Percentiles rank a stretch among this genome's conserved stretches.
phyloP scores from a whole-genome alignment of 2,113 vertebrate genomes.

The Syngnathus scovelli region DNA sequence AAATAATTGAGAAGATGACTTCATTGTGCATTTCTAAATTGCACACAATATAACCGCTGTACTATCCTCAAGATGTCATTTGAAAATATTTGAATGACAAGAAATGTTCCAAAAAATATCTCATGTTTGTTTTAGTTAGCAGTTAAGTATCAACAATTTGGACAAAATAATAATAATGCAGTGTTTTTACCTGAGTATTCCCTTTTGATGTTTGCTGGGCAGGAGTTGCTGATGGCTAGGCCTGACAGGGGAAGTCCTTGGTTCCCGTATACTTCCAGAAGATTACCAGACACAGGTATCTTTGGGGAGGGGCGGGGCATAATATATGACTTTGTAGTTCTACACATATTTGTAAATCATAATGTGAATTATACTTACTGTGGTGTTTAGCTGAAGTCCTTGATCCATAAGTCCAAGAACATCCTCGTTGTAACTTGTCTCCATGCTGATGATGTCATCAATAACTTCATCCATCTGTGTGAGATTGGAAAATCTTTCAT shows the following conservation, averaged over 20 bases:
- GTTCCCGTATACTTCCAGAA: constrained; percentile 77
- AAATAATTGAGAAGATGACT: constrained; percentile 33
- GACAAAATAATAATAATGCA: background rate
- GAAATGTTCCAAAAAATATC: background rate
- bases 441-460: constrained; percentile 88
- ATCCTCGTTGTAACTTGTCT: constrained; percentile 87
- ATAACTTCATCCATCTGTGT: constrained; percentile 86
- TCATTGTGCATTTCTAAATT: constrained; percentile 52
- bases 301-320: constrained; percentile 10
- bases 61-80: background rate
- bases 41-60: constrained; percentile 61
- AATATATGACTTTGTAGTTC: too few species aligned
- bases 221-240: constrained; percentile 78
- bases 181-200: constrained; percentile 74
- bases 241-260: constrained; percentile 67
- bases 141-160: background rate
- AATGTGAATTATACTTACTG: constrained; percentile 49
- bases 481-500: background rate
- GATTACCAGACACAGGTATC: constrained; percentile 73
- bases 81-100: background rate
- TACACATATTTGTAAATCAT: too few species aligned
- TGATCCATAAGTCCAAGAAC: constrained; percentile 80
- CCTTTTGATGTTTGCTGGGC: constrained; percentile 79
- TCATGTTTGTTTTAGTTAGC: background rate
- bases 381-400: constrained; percentile 79